These are phyloP conservation scores for Hofmannophila pseudospretella DNA, from an alignment of 2,888 invertebrate genomes.

Conservation along the genomic window DNA sequence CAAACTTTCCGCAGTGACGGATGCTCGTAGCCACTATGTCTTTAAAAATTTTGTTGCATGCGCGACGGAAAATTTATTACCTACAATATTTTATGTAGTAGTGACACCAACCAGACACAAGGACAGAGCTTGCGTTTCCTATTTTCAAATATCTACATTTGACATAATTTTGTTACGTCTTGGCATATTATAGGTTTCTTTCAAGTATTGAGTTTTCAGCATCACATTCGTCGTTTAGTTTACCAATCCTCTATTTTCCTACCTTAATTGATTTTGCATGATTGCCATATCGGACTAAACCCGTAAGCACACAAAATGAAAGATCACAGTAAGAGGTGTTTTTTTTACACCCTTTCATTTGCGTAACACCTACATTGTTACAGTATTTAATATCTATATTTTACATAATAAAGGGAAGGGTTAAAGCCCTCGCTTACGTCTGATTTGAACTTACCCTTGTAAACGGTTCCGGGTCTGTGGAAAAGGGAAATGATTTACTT, in stretches of 20 bases:
- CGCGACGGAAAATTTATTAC: slow-evolving; percentile 19
- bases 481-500: background rate
- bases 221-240: too few species aligned
- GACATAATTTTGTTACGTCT: slow-evolving; percentile 11
- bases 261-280: too few species aligned
- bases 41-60: slow-evolving; percentile 23
- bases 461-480: background rate
- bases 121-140: slow-evolving; percentile 2
- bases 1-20: slow-evolving; percentile 23
- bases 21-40: slow-evolving; percentile 19
- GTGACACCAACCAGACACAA: slow-evolving; percentile 3
- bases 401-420: background rate
- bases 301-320: too few species aligned
- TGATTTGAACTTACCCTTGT: background rate
- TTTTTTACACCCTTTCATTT: too few species aligned
- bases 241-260: too few species aligned
- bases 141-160: slow-evolving; percentile 9
- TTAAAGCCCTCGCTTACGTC: background rate
- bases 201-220: too few species aligned
- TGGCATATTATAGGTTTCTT: too few species aligned
- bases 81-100: slow-evolving; percentile 19
- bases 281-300: too few species aligned
- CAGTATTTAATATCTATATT: background rate
- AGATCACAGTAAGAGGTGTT: too few species aligned
- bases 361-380: background rate